Percentiles rank a stretch among this genome's conserved stretches.
phyloP scores from a whole-genome alignment of 1,140 invertebrate genomes.

The Pristionchus pacificus region DNA sequence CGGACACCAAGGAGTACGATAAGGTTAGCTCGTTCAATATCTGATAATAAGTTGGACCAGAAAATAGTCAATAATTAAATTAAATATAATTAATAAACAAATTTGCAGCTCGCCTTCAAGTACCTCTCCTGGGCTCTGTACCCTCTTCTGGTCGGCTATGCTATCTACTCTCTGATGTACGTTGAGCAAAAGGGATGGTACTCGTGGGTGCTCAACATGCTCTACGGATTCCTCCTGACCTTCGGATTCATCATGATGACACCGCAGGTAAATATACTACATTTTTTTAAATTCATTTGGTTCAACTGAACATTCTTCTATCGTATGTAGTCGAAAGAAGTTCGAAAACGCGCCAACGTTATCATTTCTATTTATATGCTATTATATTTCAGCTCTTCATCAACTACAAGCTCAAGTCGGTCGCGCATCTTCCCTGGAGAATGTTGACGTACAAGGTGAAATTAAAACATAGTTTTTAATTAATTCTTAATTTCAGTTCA shows the following conservation, averaged over 20 bases:
- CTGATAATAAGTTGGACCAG: neutral
- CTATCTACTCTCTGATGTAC: conserved; percentile 92
- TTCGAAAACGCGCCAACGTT: conserved; percentile 98
- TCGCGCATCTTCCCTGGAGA: conserved; percentile 95
- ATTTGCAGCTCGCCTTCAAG: conserved; percentile 74
- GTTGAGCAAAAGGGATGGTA: conserved; percentile 94
- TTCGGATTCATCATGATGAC: conserved; percentile 99
- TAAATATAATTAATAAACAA: conserved; percentile 2
- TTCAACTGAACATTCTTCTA: conserved; percentile 96
- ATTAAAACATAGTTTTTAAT: too few relatives aligned
- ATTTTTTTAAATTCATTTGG: conserved; percentile 97
- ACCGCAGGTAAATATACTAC: conserved; percentile 77
- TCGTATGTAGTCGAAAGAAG: conserved; percentile 97
- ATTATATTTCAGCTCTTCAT: conserved; percentile 89
- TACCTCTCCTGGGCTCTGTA: conserved; percentile 93
- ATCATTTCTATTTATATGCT: conserved; percentile 99
- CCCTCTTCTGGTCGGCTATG: conserved; percentile 84
- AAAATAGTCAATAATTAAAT: neutral
- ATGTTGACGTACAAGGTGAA: conserved; percentile 99
- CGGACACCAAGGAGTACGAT: conserved; percentile 89
- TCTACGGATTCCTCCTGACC: conserved; percentile 94
- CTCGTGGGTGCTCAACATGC: conserved; percentile 77
- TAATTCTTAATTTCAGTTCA: too few relatives aligned
- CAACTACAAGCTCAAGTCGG: conserved; percentile 97
- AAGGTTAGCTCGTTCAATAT: conserved; percentile 60